Evolutionary conservation across 1,140 invertebrate genomes (phyloP).

Genomic region (Bombus confusus): DNA sequence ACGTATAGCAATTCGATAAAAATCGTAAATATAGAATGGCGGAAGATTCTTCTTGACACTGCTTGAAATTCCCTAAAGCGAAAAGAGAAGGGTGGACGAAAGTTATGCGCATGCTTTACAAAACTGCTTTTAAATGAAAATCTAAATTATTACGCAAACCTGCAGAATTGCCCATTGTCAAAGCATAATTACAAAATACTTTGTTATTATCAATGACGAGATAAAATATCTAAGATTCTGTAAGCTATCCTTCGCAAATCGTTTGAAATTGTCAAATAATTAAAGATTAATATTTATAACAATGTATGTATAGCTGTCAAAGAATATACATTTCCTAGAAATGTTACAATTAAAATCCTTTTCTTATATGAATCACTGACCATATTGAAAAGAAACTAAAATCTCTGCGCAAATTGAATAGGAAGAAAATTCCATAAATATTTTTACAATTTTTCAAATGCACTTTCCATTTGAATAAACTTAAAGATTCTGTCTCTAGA

Average conservation of each 20-base stretch:
- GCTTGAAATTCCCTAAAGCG: slow-evolving; percentile 40
- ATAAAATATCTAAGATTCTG: background rate
- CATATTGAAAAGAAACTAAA: background rate
- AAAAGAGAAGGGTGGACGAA: slow-evolving; percentile 1
- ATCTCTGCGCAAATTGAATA: background rate
- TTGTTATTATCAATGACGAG: background rate
- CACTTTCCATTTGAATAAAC: background rate
- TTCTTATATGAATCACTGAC: background rate
- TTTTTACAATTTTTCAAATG: background rate
- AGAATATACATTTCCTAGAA: background rate
- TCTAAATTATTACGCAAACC: slow-evolving; percentile 5
- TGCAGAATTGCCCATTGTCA: background rate
- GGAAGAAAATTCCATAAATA: background rate
- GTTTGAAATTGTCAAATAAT: slow-evolving; percentile 1
- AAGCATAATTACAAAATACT: background rate
- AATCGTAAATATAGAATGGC: slow-evolving; percentile 56
- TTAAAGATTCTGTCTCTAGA: background rate
- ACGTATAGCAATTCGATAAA: slow-evolving; percentile 51
- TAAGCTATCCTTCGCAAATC: background rate
- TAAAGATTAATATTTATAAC: background rate
- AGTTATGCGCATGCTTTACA: slow-evolving; percentile 46
- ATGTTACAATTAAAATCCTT: background rate
- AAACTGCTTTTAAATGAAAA: slow-evolving; percentile 28
- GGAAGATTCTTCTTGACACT: slow-evolving; percentile 23
- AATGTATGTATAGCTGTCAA: background rate